Percentiles rank a stretch among this genome's conserved stretches.
Evolutionary conservation across 2,113 vertebrate species (phyloP).

Genomic region (Pelmatolapia mariae): DNA sequence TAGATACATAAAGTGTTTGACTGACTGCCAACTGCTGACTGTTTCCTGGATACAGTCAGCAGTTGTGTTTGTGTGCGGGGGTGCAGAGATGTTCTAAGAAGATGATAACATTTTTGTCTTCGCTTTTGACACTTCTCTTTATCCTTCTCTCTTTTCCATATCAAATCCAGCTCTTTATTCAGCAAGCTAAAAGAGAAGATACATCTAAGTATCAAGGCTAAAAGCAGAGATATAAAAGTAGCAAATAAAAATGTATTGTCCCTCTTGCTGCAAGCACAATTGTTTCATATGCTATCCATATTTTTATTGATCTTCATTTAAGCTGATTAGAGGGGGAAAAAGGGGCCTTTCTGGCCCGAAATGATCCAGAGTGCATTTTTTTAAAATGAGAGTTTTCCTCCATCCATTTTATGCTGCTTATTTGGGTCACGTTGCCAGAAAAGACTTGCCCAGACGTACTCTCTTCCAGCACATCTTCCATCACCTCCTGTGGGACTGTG

Average conservation of each 20-base stretch:
- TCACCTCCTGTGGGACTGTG: conserved; percentile 27
- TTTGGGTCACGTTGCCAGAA: conserved; percentile 3
- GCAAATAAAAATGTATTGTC: neutral
- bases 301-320: neutral
- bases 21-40: neutral
- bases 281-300: neutral
- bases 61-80: conserved; percentile 1
- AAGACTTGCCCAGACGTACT: neutral
- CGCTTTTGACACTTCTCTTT: conserved; percentile 22
- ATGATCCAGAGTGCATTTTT: neutral
- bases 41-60: neutral
- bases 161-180: neutral
- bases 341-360: neutral
- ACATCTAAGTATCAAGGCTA: neutral
- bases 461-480: conserved; percentile 7
- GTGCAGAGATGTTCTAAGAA: neutral
- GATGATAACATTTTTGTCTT: conserved; percentile 9
- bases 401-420: conserved; percentile 4
- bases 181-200: neutral
- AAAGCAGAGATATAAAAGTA: neutral
- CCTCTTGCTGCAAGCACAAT: neutral
- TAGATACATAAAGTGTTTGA: conserved; percentile 15
- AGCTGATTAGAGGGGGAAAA: neutral
- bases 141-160: neutral
- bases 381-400: neutral